Conservation (phyloP, 1,140 invertebrate genomes). For the Microplitis mediator region DNA sequence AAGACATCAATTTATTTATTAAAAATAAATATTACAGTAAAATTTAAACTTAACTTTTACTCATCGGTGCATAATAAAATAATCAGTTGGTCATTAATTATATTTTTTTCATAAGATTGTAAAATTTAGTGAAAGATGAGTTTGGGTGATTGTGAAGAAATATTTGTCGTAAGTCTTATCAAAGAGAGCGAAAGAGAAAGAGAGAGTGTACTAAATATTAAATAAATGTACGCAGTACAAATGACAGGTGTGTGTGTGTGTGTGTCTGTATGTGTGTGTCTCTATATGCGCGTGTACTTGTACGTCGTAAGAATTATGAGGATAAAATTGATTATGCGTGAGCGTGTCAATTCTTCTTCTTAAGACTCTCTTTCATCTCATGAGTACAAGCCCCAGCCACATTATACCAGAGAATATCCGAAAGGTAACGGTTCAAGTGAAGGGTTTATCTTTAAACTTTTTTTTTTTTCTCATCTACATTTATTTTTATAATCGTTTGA, state of each 20-base stretch:
- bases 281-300: not conserved
- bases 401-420: not conserved
- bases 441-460: not conserved
- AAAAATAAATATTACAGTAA: not conserved
- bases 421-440: slow-evolving; percentile 4
- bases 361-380: not conserved
- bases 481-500: no score
- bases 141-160: not conserved
- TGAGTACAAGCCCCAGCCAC: no score
- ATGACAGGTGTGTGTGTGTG: no score
- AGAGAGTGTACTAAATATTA: no score
- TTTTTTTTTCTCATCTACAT: not conserved
- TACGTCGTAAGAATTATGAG: not conserved
- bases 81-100: not conserved
- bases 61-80: not conserved
- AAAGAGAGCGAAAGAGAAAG: slow-evolving; percentile 1
- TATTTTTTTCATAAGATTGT: not conserved
- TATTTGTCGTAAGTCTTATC: not conserved
- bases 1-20: not conserved
- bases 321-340: slow-evolving; percentile 7
- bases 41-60: not conserved
- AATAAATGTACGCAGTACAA: no score
- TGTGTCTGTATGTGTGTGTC: no score
- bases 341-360: not conserved
- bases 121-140: not conserved